These are phyloP conservation scores for Norana najaformis DNA, from an alignment of 2,888 invertebrate genomes.

Conservation along the genomic window DNA sequence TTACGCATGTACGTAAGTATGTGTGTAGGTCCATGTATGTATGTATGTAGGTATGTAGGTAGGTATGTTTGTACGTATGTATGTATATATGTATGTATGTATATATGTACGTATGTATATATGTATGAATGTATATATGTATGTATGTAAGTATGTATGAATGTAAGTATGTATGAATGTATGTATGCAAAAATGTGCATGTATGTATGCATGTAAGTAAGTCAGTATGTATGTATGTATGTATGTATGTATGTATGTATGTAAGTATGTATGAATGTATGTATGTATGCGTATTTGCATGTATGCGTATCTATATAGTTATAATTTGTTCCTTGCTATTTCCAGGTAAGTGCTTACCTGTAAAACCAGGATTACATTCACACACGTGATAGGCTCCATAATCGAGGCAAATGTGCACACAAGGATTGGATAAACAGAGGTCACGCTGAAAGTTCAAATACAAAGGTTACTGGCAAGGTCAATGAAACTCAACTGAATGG, in stretches of 20 bases:
- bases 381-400: conserved; percentile 35
- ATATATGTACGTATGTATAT: no score
- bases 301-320: not conserved
- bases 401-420: conserved; percentile 35
- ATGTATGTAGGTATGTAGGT: no score
- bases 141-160: no score
- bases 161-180: no score
- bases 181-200: no score
- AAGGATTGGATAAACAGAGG: conserved; percentile 35
- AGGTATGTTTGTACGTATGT: no score
- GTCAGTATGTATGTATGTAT: not conserved
- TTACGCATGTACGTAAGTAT: no score
- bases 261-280: not conserved
- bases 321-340: not conserved
- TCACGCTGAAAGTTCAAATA: conserved; percentile 29
- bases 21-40: no score
- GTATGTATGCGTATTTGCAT: not conserved
- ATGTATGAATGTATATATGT: no score
- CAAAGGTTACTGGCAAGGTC: not conserved
- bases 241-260: not conserved
- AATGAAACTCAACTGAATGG: no score
- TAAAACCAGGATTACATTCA: conserved; percentile 36
- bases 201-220: not conserved
- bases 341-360: conserved; percentile 20
- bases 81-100: no score